Evolutionary conservation across 1,140 invertebrate species (phyloP).

Genomic region (Drosophila elegans): DNA sequence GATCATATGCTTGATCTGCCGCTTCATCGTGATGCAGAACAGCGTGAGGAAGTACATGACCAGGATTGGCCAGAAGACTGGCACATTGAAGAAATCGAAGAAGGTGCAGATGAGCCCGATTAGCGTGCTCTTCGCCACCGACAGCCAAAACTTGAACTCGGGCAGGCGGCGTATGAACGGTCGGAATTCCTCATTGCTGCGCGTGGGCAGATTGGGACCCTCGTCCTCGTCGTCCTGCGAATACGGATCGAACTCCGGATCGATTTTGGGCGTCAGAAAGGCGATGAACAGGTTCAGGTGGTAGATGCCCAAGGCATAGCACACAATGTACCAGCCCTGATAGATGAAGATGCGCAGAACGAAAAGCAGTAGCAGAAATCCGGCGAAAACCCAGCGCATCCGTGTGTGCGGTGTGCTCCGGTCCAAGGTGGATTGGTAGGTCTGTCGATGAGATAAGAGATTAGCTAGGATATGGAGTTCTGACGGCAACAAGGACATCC

Average conservation of each 20-base stretch:
- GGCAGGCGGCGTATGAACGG: slow-evolving; percentile 99
- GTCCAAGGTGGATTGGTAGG: slow-evolving; percentile 87
- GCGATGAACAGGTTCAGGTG: slow-evolving; percentile 99
- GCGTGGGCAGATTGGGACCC: slow-evolving; percentile 96
- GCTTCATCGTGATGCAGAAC: slow-evolving; percentile 99
- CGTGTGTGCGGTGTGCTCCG: slow-evolving; percentile 88
- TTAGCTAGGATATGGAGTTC: background rate
- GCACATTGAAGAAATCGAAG: slow-evolving; percentile 99
- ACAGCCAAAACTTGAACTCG: slow-evolving; percentile 99
- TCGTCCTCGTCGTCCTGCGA: slow-evolving; percentile 92
- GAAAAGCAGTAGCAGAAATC: slow-evolving; percentile 86
- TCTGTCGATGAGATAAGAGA: slow-evolving; percentile 70
- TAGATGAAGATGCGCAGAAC: slow-evolving; percentile 87
- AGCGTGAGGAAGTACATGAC: slow-evolving; percentile 99
- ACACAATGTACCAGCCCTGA: slow-evolving; percentile 99
- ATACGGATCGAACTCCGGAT: slow-evolving; percentile 95
- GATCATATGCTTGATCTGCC: slow-evolving; percentile 99
- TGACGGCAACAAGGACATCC: background rate
- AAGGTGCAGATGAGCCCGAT: slow-evolving; percentile 97
- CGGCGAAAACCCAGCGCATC: slow-evolving; percentile 86
- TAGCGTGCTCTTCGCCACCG: slow-evolving; percentile 97
- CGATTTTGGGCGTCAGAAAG: slow-evolving; percentile 99
- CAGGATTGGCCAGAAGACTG: slow-evolving; percentile 99
- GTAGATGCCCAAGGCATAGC: slow-evolving; percentile 99
- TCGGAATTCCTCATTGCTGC: slow-evolving; percentile 98